Conservation (phyloP, 2,888 invertebrate genomes). For the Protodeltote pygarga region DNA sequence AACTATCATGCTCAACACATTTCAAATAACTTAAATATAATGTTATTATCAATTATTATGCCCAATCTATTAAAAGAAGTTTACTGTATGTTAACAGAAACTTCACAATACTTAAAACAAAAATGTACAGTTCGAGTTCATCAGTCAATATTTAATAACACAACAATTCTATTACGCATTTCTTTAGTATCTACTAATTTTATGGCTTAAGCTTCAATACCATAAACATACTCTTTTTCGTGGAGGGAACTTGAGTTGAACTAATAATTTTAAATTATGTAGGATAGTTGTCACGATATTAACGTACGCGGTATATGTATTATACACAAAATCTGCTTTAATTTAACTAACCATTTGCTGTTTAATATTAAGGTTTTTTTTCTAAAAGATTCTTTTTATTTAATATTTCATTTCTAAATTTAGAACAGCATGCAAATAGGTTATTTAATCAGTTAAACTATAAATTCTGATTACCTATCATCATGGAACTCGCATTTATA, state of each 20-base stretch:
- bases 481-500: no score
- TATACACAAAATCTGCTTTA: conserved; percentile 49
- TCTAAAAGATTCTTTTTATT: conserved; percentile 18
- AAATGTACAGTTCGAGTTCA: no score
- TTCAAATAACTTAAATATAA: no score
- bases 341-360: conserved; percentile 27
- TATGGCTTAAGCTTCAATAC: conserved; percentile 52
- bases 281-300: conserved; percentile 34
- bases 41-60: no score
- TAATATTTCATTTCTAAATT: conserved; percentile 19
- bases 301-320: conserved; percentile 43
- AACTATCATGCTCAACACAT: no score
- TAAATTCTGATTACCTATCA: no score
- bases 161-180: conserved; percentile 33
- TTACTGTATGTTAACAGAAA: no score
- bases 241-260: conserved; percentile 36
- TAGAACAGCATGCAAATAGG: conserved; percentile 33
- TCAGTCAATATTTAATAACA: conserved; percentile 32
- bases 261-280: conserved; percentile 37
- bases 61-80: no score
- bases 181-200: conserved; percentile 40
- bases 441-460: conserved; percentile 8
- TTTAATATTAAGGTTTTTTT: conserved; percentile 35
- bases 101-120: no score
- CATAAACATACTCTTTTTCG: conserved; percentile 32